Evolutionary conservation across 2,113 vertebrate species (phyloP), one percentile per base, ranked within the genome.

Genomic region (Lutjanus erythropterus): DNA sequence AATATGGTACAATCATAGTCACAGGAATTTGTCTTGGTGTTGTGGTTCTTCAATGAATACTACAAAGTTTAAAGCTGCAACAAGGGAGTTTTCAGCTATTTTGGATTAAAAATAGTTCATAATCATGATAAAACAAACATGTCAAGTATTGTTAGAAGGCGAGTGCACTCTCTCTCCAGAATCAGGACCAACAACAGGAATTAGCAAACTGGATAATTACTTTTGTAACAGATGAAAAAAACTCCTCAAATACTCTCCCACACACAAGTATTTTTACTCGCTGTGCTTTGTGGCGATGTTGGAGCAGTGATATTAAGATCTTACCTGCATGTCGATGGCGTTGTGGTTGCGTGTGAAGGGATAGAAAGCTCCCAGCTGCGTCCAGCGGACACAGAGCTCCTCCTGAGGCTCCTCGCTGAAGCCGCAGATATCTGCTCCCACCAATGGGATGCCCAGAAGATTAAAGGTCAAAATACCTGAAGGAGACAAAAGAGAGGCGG

Each of bases 341-440:
- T 97, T 97, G 94, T 97, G 97, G 89, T 97, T 98, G 68, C 97
- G 96, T 4, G 95, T 82, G n/a, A 98, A 97, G 5, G 96, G 97
- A 72, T 97, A 97, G 87, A 97, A 97, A 16, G 96, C 96, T 0
- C 96, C 96, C 0, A 97, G 94, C 88, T 98, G 96, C 8, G 93
- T 97, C 97, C 97, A 97, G 49, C 96, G 95, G 31, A 95, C 79
- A 76, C 96, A 98, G 41, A 98, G 92, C 64, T 97, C 97, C 86
- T 96, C 97, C 0, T 95, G 90, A 3, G 96, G 87, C 73, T 95
- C 91, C 75, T 94, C 94, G 0, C 95, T 93, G 88, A 98, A 97
- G 47, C 96, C 96, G 0, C 96, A 97, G 88, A 96, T 93, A 75
- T 97, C 96, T 0, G 96, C 96, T 18, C 96, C 96, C 0, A 96